Evolutionary conservation across 2,888 invertebrate species (phyloP), one percentile per base, ranked within the genome.

Genomic region (Schrankia costaestrigalis): DNA sequence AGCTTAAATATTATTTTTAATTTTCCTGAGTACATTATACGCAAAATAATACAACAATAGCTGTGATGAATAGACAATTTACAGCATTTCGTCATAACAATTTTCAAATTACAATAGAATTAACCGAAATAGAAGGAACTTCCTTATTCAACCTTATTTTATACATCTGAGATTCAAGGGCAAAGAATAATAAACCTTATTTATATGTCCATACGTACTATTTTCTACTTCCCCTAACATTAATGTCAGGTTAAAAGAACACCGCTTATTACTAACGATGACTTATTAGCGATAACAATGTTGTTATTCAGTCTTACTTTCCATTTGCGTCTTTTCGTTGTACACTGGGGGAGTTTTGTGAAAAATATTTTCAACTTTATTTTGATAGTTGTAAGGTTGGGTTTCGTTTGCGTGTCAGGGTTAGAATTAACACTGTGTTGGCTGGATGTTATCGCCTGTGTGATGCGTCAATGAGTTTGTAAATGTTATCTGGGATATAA

Each of bases 251-350:
- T 64, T 70, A 70, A 72, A 77, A 69, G 69, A 66, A 70, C 60
- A 67, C 65, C 71, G 75, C 77, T 78, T 71, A 60, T 61, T 51
- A 50, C 61, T 71, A 77, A 78, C 75, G 74, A 79, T 73, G 72
- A 75, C 73, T 78, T 77, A 79, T 77, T 71, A 72, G 60, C 69
- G 71, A 77, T 73, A 77, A 73, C 69, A 67, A 67, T 65, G 63
- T 62, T 66, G 61, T 71, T 73, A 56, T 78, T 78, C 71, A 67
- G 60, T 50, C 56, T 56, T 55, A 51, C 52, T 51, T 51, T 48
- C 62, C 56, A 47, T 55, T 59, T 52, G 61, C 62, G 61, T 62
- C 65, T 65, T 71, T 59, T 48, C 34, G 24, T 33, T 35, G 26
- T 14, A 23, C 41, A 38, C 38, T 30, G 34, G 39, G 38, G 31